Evolutionary conservation across 35 echinoderm and acorn worm species (phyloP).

Genomic region (Lytechinus pictus): DNA sequence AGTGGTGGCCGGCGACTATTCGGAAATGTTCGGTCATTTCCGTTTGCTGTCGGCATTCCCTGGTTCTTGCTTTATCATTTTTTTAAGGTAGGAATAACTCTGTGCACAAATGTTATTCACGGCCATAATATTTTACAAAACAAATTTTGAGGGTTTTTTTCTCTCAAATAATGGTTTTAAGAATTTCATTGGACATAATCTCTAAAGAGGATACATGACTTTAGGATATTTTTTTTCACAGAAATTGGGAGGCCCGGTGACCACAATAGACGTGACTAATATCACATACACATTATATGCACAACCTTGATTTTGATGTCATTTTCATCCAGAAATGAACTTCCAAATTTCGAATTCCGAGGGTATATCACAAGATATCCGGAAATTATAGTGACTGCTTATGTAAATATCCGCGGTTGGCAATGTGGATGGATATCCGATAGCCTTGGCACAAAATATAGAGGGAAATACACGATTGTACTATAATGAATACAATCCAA

Average conservation of each 20-base stretch:
- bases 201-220: background rate
- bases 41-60: background rate
- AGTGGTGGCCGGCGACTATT: background rate
- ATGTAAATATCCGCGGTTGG: background rate
- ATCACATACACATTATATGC: background rate
- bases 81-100: too few relatives aligned
- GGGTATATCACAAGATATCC: background rate
- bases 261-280: background rate
- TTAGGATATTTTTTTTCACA: background rate
- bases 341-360: background rate
- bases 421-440: background rate
- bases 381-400: background rate
- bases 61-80: background rate
- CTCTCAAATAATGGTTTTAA: too few relatives aligned
- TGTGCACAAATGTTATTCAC: too few relatives aligned
- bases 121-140: too few relatives aligned
- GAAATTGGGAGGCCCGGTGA: background rate
- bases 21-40: background rate
- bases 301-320: constrained; percentile 10
- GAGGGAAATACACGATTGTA: background rate
- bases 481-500: background rate
- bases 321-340: background rate
- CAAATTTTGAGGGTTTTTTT: too few relatives aligned
- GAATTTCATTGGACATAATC: background rate
- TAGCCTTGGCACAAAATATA: background rate